Percentiles rank a stretch among this genome's conserved stretches.
phyloP scores from a whole-genome alignment of 2,797 vertebrate species.

The Liasis olivaceus region DNA sequence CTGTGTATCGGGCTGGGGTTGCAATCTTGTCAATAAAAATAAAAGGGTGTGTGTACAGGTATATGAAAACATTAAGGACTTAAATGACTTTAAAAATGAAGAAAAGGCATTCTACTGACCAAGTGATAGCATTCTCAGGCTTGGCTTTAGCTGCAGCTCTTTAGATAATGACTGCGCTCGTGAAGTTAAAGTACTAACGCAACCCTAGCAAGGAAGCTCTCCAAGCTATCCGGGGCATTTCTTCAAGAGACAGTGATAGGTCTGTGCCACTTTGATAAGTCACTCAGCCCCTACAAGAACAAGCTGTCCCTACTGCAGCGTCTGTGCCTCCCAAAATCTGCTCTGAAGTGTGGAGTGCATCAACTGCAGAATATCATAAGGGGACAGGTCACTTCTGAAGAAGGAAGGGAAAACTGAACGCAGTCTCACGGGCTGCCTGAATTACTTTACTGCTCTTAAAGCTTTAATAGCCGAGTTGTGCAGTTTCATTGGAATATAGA shows the following conservation, averaged over 20 bases:
- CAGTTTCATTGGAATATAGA: not conserved
- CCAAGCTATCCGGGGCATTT: not conserved
- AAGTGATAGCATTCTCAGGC: not conserved
- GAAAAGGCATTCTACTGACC: not conserved
- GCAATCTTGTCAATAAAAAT: slow-evolving; percentile 81
- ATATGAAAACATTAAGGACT: not conserved
- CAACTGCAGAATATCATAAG: not conserved
- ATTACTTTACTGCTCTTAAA: not conserved
- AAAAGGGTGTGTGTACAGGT: not conserved
- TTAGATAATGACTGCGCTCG: not conserved
- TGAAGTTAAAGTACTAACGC: not conserved
- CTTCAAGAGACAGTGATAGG: not conserved
- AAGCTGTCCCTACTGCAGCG: not conserved
- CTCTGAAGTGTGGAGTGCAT: not conserved
- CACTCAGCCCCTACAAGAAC: not conserved
- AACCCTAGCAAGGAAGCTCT: not conserved
- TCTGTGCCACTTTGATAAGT: not conserved
- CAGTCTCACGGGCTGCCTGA: not conserved
- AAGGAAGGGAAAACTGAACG: not conserved
- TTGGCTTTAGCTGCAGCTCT: not conserved
- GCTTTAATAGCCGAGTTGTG: not conserved
- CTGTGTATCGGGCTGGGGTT: slow-evolving; percentile 91
- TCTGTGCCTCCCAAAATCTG: not conserved
- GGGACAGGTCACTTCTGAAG: not conserved
- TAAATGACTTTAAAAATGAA: not conserved